These are phyloP conservation scores for Oryzias javanicus DNA, from an alignment of 2,113 vertebrate genomes.

Conservation along the genomic window DNA sequence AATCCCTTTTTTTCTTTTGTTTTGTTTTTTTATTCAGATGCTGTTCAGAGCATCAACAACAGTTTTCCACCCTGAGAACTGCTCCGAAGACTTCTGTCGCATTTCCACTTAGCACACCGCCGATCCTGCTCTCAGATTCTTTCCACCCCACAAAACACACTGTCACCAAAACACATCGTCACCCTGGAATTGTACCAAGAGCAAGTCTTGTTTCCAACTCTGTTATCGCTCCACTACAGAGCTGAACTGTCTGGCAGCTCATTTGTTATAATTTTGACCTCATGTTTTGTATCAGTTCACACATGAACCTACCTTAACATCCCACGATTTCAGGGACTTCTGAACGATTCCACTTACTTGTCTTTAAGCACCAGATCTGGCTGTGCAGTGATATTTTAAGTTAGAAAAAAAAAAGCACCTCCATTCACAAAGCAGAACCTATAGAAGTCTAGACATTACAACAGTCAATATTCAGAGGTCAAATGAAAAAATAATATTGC, in stretches of 20 bases:
- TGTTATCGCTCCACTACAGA: constrained; percentile 43
- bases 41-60: background rate
- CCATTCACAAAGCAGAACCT: too few species aligned
- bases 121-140: constrained; percentile 21
- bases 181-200: constrained; percentile 26
- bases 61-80: background rate
- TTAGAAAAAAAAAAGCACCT: too few species aligned
- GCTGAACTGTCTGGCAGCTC: constrained; percentile 31
- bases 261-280: constrained; percentile 35
- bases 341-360: background rate
- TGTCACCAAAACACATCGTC: constrained; percentile 27
- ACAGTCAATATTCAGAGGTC: background rate
- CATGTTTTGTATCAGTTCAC: constrained; percentile 24
- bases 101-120: constrained; percentile 4
- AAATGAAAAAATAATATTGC: background rate
- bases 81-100: constrained; percentile 6
- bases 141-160: constrained; percentile 32
- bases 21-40: background rate
- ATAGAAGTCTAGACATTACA: too few species aligned
- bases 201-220: constrained; percentile 14
- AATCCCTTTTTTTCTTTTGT: too few species aligned
- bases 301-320: constrained; percentile 19
- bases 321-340: too few species aligned
- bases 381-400: too few species aligned
- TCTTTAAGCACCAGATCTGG: background rate